These are phyloP conservation scores for Leucosticte australis DNA, from an alignment of 2,113 vertebrate genomes.

Conservation along the genomic window DNA sequence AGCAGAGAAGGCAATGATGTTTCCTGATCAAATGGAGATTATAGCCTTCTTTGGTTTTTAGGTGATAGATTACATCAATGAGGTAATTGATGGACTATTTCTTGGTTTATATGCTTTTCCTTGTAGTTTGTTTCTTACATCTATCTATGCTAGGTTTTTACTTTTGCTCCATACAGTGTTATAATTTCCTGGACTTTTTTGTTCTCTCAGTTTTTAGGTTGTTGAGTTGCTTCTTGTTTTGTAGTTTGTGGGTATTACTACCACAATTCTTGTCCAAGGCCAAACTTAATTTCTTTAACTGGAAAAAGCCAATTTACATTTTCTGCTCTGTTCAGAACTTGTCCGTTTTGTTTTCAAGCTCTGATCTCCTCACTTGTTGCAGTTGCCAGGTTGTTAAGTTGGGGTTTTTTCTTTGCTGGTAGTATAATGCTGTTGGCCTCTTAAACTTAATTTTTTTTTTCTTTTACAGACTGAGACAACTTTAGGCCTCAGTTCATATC, in stretches of 20 bases:
- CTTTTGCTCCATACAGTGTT: not conserved
- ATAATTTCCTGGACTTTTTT: not conserved
- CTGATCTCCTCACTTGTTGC: not conserved
- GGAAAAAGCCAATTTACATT: not conserved
- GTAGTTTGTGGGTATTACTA: not conserved
- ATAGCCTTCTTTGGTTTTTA: not conserved
- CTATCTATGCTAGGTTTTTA: not conserved
- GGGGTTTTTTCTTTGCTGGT: accelerated
- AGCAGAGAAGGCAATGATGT: not conserved
- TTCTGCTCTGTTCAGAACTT: not conserved
- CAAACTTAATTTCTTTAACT: not conserved
- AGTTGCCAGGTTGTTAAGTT: not conserved
- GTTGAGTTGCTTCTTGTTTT: not conserved
- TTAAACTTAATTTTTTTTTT: not conserved
- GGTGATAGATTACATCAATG: not conserved
- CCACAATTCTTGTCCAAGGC: not conserved
- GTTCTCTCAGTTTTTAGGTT: not conserved
- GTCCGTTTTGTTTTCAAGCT: not conserved
- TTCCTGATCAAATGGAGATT: not conserved
- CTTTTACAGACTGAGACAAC: conserved; percentile 79
- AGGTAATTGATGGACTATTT: not conserved
- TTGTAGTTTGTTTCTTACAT: not conserved
- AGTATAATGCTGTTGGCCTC: not conserved
- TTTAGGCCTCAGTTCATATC: conserved; percentile 80
- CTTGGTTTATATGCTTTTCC: not conserved